Evolutionary conservation across 1,140 invertebrate species (phyloP), one percentile per base, ranked within the genome.

Genomic region (Gryllus bimaculatus): DNA sequence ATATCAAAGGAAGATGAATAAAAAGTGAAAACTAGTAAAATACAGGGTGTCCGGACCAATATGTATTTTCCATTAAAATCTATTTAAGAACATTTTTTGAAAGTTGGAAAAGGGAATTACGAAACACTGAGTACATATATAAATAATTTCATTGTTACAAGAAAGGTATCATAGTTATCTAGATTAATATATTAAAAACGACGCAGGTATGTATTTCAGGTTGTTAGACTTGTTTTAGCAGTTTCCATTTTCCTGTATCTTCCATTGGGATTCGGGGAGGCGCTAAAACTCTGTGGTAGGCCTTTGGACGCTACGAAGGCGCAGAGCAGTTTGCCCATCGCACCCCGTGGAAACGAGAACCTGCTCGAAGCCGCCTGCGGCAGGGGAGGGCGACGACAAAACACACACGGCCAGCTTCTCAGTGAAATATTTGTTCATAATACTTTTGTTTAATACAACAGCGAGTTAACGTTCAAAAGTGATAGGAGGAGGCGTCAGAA

Each of bases 101-200:
- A 66, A 66, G 54, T 66, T 66, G 10, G 54, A 66, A 66, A 66
- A 66, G 54, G 54, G 54, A 66, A 10, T 13, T 66, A 66, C 54
- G 54, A 66, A 66, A 66, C 54, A 66, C 54, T 66, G 54, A 66
- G 54, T 66, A 66, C 54, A 66, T 66, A 13, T 66, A 66, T 66
- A 66, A 66, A 66, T 66, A 66, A 66, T 66, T 66, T 66, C 54
- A 66, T 66, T 66, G 54, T 66, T 66, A 66, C 54, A 66, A 66
- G 54, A 66, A 3, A 66, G 10, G 18, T 66, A 66, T 66, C 18
- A 13, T 66, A 13, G 10, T 66, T 10, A 66, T 66, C 26, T 39
- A 39, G 26, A 39, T 39, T 39, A 39, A 39, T 39, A 39, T 66
- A 66, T 13, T 66, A 66, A 13, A 66, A 66, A 66, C 54, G 54